A percentile compares a stretch with the other conserved stretches of the same genome.
Evolutionary conservation across 2,113 vertebrate genomes (phyloP).

Genomic region (Sinosuthora webbiana): DNA sequence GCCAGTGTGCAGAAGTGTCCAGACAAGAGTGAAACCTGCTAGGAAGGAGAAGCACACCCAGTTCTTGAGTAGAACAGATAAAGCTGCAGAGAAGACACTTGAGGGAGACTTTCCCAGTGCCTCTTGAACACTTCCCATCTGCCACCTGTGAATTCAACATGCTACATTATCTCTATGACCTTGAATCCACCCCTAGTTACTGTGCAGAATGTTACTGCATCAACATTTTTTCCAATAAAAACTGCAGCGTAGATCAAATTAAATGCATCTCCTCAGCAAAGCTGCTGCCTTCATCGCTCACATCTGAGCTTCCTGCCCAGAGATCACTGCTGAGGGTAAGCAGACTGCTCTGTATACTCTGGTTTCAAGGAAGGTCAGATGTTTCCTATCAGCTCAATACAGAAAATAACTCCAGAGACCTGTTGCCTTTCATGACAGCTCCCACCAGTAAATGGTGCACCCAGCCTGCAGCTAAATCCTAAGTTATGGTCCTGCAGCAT

Average conservation of each 20-base stretch:
- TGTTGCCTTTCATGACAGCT: neutral
- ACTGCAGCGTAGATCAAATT: constrained; percentile 40
- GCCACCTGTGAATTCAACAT: neutral
- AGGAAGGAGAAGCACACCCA: neutral
- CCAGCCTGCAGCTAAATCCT: neutral
- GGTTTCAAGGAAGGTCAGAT: constrained; percentile 27
- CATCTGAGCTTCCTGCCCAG: constrained; percentile 1
- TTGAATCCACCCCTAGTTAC: constrained; percentile 29
- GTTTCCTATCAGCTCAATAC: neutral
- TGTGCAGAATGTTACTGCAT: constrained; percentile 53
- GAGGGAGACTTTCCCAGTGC: neutral
- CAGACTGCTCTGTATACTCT: neutral
- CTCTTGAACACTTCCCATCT: neutral
- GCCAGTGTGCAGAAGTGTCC: neutral
- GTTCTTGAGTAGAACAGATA: neutral
- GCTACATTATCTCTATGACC: constrained; percentile 30
- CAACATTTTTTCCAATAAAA: constrained; percentile 33
- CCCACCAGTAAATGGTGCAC: neutral
- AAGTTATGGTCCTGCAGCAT: neutral
- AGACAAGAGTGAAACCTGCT: neutral
- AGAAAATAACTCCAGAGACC: neutral
- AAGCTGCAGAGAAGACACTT: neutral
- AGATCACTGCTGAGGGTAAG: neutral
- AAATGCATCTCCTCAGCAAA: constrained; percentile 59
- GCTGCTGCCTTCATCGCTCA: neutral